A percentile compares a stretch with the other conserved stretches of the same genome.
These are phyloP conservation scores for Nothoprocta perdicaria DNA, from an alignment of 2,113 vertebrate genomes.

Conservation along the genomic window DNA sequence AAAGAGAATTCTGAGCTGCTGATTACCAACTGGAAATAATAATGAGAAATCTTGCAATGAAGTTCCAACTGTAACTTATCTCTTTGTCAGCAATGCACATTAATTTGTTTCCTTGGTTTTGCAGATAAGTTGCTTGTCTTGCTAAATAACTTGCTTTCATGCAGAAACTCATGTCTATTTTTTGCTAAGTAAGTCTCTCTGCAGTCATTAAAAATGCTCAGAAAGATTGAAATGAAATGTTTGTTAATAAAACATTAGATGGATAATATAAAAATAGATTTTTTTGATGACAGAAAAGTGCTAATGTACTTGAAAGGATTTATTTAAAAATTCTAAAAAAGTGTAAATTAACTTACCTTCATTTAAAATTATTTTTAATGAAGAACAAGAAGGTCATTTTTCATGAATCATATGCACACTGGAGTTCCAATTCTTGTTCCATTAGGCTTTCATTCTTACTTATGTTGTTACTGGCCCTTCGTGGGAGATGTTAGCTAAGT, in stretches of 20 bases:
- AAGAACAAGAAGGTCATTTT: background rate
- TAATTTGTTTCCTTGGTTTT: slow-evolving; percentile 27
- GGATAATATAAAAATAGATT: background rate
- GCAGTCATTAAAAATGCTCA: background rate
- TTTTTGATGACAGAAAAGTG: background rate
- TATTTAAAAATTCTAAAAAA: background rate
- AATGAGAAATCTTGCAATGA: background rate
- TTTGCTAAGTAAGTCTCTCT: slow-evolving; percentile 8
- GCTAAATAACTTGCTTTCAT: slow-evolving; percentile 31
- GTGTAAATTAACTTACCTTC: background rate
- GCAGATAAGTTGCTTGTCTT: slow-evolving; percentile 33
- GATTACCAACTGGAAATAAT: background rate
- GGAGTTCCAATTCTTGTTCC: background rate
- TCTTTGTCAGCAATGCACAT: slow-evolving; percentile 10
- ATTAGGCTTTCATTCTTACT: accelerated
- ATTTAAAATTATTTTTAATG: background rate
- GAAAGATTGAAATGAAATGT: background rate
- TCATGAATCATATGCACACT: background rate
- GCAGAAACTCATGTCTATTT: background rate
- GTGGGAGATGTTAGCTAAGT: background rate
- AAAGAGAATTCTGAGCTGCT: background rate
- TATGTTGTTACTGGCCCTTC: background rate
- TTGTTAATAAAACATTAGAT: background rate
- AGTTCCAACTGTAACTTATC: background rate
- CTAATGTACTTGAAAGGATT: background rate